Conservation (phyloP, 92 coral and sea anemone species). For the Virgularia gustaviana region DNA sequence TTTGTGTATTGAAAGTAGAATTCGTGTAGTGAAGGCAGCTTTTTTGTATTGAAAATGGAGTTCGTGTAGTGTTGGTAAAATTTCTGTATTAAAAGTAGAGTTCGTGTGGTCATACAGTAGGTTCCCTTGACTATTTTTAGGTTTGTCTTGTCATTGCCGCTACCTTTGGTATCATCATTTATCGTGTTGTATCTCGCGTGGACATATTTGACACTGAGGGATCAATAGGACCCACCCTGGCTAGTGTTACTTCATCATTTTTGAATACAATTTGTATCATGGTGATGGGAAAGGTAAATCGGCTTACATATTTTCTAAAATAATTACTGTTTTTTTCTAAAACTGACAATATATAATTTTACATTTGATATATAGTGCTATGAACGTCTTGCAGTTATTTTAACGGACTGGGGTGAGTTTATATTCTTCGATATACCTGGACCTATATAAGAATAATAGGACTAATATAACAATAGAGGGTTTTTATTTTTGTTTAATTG, state of each 20-base stretch:
- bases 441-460: too few species aligned
- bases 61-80: neutral
- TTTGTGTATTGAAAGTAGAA: neutral
- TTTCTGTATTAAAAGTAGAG: neutral
- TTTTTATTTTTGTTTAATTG: too few species aligned
- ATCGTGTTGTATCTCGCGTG: constrained; percentile 82
- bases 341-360: neutral
- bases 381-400: constrained; percentile 71
- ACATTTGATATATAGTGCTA: constrained; percentile 53
- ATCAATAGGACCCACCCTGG: constrained; percentile 62
- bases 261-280: constrained; percentile 82
- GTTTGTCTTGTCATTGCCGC: constrained; percentile 82
- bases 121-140: constrained; percentile 27
- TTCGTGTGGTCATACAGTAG: neutral
- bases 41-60: too few species aligned
- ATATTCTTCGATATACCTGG: neutral
- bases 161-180: constrained; percentile 75
- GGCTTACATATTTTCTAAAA: too few species aligned
- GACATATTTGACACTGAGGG: constrained; percentile 71
- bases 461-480: too few species aligned
- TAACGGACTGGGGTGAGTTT: constrained; percentile 89
- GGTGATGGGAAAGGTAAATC: constrained; percentile 93
- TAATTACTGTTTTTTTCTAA: too few species aligned
- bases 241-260: constrained; percentile 89
- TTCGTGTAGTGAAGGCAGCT: neutral